Base-by-base conservation (phyloP, 2,888 invertebrate species). In the Eupithecia tripunctaria region DNA sequence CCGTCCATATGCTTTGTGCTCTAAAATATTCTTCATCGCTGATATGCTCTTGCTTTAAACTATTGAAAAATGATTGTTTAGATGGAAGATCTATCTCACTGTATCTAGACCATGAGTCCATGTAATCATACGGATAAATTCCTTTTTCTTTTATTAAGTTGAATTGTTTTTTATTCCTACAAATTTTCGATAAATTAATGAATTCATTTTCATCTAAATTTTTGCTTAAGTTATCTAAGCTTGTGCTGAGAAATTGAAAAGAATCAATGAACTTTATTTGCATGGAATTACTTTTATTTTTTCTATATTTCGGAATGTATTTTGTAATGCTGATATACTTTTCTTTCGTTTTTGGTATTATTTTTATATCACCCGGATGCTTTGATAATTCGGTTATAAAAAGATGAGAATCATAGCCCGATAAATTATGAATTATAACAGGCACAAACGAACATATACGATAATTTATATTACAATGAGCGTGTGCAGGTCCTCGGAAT, bases 51-150 rank as follows among this genome's bases (percentile, higher is more conserved):
- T 18, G 12, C 10, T 18, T 63, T 21, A 73, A 73, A 12, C 1
- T 38, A n/a, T 70, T 73, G 47, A 32, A 73, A 73, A 73, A 73
- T 21, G 6, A 10, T 41, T 3, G 0, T 70, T 73, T 67, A 1
- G 8, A 1, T 21, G 70, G 73, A 1, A 74, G 65, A 0, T 63
- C 1, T 29, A 25, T 43, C 6, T 74, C 29, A 15, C 70, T 27
- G 38, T 38, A 73, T 47, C 56, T 67, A 8, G 32, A 36, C 51
- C 67, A 68, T 18, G 6, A 18, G 29, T 73, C 64, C 36, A 70
- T 60, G n/a, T 73, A 73, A 27, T 73, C 64, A 64, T 68, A 65
- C 0, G 65, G 65, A 47, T 65, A 65, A 43, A 65, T 27, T 2
- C 65, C 43, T 43, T 47, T 69, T 21, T 69, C 43, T 47, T 43